These are phyloP conservation scores for Thumatha senex DNA, from an alignment of 2,888 invertebrate genomes.

Conservation along the genomic window DNA sequence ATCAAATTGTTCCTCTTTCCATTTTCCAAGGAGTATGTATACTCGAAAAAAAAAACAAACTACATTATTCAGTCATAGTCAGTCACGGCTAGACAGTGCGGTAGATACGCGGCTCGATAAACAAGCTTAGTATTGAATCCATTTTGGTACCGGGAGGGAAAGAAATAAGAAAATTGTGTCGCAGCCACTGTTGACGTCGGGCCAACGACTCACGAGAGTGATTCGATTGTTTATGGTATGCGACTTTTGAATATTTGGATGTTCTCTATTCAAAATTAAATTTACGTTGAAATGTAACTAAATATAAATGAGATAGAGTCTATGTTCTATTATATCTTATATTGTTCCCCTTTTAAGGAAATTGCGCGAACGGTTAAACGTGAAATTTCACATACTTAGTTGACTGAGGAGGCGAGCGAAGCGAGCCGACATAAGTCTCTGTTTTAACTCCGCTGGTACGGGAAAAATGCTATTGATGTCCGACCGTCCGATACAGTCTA, in stretches of 20 bases:
- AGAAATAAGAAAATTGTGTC: constrained; percentile 11
- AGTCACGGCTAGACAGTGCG: constrained; percentile 30
- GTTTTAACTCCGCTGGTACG: too few relatives aligned
- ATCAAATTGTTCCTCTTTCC: neutral
- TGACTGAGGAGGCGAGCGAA: too few relatives aligned
- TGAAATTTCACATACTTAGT: too few relatives aligned
- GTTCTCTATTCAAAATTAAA: too few relatives aligned
- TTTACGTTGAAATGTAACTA: too few relatives aligned
- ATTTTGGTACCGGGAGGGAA: constrained; percentile 7
- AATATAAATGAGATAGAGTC: too few relatives aligned
- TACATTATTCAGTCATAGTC: constrained; percentile 28
- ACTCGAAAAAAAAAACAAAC: neutral
- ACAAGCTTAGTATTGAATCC: constrained; percentile 55
- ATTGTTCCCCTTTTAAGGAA: too few relatives aligned
- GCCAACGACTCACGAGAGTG: neutral
- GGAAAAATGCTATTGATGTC: too few relatives aligned
- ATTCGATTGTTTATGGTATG: constrained; percentile 9
- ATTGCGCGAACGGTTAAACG: too few relatives aligned
- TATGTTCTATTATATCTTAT: too few relatives aligned
- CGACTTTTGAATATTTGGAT: constrained; percentile 1
- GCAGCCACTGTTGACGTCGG: neutral
- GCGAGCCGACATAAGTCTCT: too few relatives aligned
- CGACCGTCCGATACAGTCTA: too few relatives aligned
- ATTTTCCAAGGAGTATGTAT: neutral
- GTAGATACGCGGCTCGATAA: constrained; percentile 56